These are phyloP conservation scores for Atherinosoma microstoma DNA, from an alignment of 2,797 vertebrate species.

Conservation along the genomic window DNA sequence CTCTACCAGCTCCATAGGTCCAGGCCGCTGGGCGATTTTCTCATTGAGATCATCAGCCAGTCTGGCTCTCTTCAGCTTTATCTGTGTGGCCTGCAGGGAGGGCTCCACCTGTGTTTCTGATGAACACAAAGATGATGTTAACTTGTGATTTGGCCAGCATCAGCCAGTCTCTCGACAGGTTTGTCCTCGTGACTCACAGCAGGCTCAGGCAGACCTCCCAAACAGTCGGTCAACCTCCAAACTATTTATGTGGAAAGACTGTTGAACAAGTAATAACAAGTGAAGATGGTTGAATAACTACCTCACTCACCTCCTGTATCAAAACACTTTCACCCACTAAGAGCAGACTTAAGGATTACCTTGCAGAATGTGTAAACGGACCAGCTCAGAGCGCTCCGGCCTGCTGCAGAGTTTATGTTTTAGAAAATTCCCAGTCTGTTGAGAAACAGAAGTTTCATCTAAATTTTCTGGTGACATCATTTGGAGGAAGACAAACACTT, in stretches of 20 bases:
- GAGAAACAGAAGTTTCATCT: neutral
- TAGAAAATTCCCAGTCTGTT: slow-evolving; percentile 94
- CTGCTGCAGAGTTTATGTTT: slow-evolving; percentile 97
- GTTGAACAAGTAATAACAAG: slow-evolving; percentile 34
- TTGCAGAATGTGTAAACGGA: slow-evolving; percentile 97
- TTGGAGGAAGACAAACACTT: neutral
- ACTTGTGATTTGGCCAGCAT: slow-evolving; percentile 20
- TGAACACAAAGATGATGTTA: slow-evolving; percentile 50
- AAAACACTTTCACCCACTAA: neutral
- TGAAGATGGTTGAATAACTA: slow-evolving; percentile 34
- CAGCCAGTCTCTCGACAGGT: slow-evolving; percentile 24
- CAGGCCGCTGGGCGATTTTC: slow-evolving; percentile 94
- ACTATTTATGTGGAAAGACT: slow-evolving; percentile 28
- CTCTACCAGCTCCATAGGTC: slow-evolving; percentile 95
- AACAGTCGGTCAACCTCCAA: slow-evolving; percentile 18
- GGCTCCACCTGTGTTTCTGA: slow-evolving; percentile 93
- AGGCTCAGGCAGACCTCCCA: slow-evolving; percentile 33
- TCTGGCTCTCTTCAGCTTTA: slow-evolving; percentile 94
- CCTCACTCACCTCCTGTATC: slow-evolving; percentile 37
- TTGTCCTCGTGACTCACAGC: slow-evolving; percentile 56
- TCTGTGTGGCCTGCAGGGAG: slow-evolving; percentile 94
- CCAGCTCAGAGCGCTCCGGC: slow-evolving; percentile 92
- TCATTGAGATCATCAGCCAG: slow-evolving; percentile 94
- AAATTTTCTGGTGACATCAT: neutral
- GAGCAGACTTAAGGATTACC: slow-evolving; percentile 78